These are phyloP conservation scores for Neodontobutis hainanensis DNA, from an alignment of 2,113 vertebrate genomes.

Conservation along the genomic window DNA sequence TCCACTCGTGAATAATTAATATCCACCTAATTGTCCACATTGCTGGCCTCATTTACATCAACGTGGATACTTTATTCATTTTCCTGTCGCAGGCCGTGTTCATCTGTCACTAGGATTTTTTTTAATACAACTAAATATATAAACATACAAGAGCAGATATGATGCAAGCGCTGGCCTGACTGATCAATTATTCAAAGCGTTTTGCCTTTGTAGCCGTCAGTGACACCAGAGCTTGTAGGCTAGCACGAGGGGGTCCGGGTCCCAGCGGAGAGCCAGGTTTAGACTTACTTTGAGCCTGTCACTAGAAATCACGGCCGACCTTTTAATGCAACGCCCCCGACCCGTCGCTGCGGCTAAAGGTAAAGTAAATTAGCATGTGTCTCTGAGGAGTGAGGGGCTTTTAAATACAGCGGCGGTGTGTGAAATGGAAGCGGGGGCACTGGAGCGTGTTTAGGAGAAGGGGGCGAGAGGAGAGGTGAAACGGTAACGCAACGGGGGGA, in stretches of 20 bases:
- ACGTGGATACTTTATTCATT: slow-evolving; percentile 12
- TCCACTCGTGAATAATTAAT: slow-evolving; percentile 68
- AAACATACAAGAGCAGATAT: slow-evolving; percentile 17
- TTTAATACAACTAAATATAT: slow-evolving; percentile 20
- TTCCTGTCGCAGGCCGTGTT: slow-evolving; percentile 14
- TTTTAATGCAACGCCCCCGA: slow-evolving; percentile 37
- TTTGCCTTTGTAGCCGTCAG: slow-evolving; percentile 66
- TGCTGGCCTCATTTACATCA: slow-evolving; percentile 24
- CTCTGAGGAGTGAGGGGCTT: slow-evolving; percentile 58
- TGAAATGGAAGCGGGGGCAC: slow-evolving; percentile 21
- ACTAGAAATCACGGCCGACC: slow-evolving; percentile 75
- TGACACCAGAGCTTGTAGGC: slow-evolving; percentile 64
- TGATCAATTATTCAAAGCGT: slow-evolving; percentile 74
- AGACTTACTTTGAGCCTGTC: slow-evolving; percentile 77
- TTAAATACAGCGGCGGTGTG: slow-evolving; percentile 34
- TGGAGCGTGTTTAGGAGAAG: slow-evolving; percentile 14
- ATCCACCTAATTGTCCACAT: slow-evolving; percentile 52
- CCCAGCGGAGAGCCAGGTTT: slow-evolving; percentile 63
- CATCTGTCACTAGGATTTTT: slow-evolving; percentile 7
- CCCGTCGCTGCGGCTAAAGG: slow-evolving; percentile 25
- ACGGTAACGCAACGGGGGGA: background rate
- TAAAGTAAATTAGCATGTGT: slow-evolving; percentile 66
- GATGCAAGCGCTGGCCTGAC: slow-evolving; percentile 32
- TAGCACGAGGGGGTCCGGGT: slow-evolving; percentile 61
- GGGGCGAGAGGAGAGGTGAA: background rate